Evolutionary conservation across 2,797 vertebrate species (phyloP), one percentile per base, ranked within the genome.

Genomic region (Diglossa cyanea): DNA sequence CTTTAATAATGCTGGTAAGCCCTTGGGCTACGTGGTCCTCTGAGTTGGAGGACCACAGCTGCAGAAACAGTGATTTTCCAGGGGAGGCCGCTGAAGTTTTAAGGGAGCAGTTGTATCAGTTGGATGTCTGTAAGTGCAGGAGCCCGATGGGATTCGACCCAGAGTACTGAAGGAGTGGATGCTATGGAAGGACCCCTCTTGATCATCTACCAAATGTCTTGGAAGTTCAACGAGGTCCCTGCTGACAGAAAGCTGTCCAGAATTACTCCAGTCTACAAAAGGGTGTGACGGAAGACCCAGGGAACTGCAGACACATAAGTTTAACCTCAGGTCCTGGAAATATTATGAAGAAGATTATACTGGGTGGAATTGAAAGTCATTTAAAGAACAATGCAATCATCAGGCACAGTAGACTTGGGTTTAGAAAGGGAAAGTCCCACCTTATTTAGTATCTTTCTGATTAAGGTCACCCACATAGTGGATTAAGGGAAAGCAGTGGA

Each of bases 41-140:
- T n/a, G 65, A 66, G 13, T 3, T 63, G 40, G 26, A 78, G 26
- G 13, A 74, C 31, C 7, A 16, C 7, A 9, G 20, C 31, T 54
- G 5, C 1, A 1, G 42, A 26, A 84, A 37, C 5, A 33, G 23
- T 45, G 55, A 24, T 13, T 84, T 80, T 50, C 30, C 9, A 4
- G 4, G 47, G 20, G 6, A 54, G n/a, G n/a, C 45, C 18, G n/a
- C 35, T 50, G 19, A 61, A 54, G 20, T 66, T 48, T 14, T 57
- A 39, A 68, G 28, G 50, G 37, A 57, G 18, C 3, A 9, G 16
- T 7, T 73, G 19, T 58, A 18, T 65, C 39, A 33, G 7, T 1
- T 82, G 9, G 58, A n/a, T 44, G 9, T 37, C 17, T 0, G 0
- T 16, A 72, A 68, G 10, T 48, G 11, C 11, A 3, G 24, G 19